Percentiles rank a stretch among this genome's conserved stretches.
Evolutionary conservation across 1,140 invertebrate species (phyloP).

Genomic region (Drosophila arizonae): DNA sequence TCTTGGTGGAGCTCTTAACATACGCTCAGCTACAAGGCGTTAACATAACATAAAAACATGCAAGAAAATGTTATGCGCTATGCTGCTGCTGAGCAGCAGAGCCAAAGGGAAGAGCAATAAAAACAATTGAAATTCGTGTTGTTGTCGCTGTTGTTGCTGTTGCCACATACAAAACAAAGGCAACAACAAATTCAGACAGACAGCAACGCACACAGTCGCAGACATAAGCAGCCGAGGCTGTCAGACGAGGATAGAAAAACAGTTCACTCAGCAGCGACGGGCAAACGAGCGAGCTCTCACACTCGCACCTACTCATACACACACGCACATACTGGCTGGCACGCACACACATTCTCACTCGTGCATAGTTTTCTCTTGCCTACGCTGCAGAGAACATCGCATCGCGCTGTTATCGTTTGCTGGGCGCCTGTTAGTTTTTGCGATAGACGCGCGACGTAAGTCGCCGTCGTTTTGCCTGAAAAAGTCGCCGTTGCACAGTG

Average conservation of each 20-base stretch:
- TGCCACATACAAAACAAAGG: constrained; percentile 31
- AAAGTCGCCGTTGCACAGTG: constrained; percentile 64
- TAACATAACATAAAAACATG: constrained; percentile 17
- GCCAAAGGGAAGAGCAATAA: constrained; percentile 22
- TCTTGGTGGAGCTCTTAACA: neutral
- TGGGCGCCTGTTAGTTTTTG: constrained; percentile 80
- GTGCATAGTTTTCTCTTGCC: constrained; percentile 14
- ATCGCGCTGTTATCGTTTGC: constrained; percentile 30
- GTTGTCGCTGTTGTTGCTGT: constrained; percentile 15
- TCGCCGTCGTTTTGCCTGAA: constrained; percentile 74
- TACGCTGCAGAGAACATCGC: constrained; percentile 6
- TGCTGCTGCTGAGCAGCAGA: constrained; percentile 8
- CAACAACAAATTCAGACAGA: constrained; percentile 41
- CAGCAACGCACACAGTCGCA: constrained; percentile 8
- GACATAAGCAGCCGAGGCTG: constrained; percentile 21
- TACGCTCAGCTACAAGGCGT: constrained; percentile 5
- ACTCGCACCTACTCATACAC: neutral
- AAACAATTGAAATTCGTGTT: constrained; percentile 29
- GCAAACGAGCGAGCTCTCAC: constrained; percentile 16
- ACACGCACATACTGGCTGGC: constrained; percentile 4
- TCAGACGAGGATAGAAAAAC: constrained; percentile 24
- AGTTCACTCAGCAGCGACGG: constrained; percentile 17
- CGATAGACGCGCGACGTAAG: constrained; percentile 82
- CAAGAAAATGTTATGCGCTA: constrained; percentile 14
- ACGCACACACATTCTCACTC: constrained; percentile 11